A percentile compares a stretch with the other conserved stretches of the same genome.
Conservation (phyloP, 2,113 vertebrate species). For the pig (Sus scrofa) region DNA sequence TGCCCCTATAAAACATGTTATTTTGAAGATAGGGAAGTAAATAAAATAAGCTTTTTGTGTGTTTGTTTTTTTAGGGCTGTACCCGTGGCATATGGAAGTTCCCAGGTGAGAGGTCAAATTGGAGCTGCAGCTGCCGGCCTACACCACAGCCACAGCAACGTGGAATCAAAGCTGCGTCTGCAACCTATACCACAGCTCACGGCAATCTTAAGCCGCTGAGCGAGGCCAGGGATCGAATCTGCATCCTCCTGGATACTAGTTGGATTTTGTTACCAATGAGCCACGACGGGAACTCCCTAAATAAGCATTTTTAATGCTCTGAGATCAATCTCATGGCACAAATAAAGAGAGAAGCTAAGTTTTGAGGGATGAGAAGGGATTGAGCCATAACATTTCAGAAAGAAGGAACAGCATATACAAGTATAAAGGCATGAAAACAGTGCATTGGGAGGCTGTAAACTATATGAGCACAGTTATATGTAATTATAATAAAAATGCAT, state of each 20-base stretch:
- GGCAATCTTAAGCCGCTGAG: no score
- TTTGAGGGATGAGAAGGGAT: slow-evolving; percentile 1
- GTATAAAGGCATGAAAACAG: neutral
- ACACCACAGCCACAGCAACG: no score
- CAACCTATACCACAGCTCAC: no score
- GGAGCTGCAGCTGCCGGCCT: no score
- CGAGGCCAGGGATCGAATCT: no score
- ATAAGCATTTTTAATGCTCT: slow-evolving; percentile 47
- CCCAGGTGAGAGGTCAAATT: no score
- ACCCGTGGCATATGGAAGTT: no score
- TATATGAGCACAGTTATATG: neutral
- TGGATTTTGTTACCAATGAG: no score
- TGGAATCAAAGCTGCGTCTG: no score
- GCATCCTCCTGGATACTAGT: no score
- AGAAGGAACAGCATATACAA: neutral
- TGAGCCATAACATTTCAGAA: slow-evolving; percentile 2
- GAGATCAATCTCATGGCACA: slow-evolving; percentile 42
- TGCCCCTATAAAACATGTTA: neutral
- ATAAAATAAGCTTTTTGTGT: neutral
- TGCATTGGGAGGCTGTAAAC: neutral
- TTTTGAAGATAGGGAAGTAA: slow-evolving; percentile 6
- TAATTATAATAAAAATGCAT: no score
- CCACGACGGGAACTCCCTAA: neutral
- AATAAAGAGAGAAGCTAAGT: neutral
- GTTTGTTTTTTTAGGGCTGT: no score